These are phyloP conservation scores for Hippocampus guttulatus DNA, from an alignment of 2,113 vertebrate genomes.

Conservation along the genomic window DNA sequence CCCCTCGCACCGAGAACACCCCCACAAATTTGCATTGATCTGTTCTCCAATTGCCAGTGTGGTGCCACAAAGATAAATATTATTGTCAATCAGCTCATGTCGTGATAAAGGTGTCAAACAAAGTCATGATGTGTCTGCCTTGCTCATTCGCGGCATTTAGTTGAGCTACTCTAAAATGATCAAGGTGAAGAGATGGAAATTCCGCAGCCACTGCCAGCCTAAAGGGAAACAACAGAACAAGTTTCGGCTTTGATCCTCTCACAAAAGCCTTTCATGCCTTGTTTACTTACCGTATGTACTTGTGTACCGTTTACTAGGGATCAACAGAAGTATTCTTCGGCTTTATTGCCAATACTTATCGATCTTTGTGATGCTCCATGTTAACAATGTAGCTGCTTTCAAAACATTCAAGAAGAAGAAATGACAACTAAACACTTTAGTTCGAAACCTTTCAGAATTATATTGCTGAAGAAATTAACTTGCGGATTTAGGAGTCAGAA, in stretches of 20 bases:
- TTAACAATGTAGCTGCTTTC: no score
- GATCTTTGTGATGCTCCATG: no score
- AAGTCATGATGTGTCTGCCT: conserved; percentile 23
- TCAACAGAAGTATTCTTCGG: no score
- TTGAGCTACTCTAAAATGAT: conserved; percentile 19
- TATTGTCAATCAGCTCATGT: neutral
- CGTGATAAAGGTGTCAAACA: conserved; percentile 19
- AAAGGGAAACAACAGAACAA: neutral
- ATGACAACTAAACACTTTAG: no score
- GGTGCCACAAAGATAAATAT: neutral
- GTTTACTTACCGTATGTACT: no score
- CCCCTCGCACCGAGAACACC: neutral
- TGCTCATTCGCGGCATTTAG: conserved; percentile 15
- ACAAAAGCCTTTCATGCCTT: neutral
- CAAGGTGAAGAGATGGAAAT: conserved; percentile 23
- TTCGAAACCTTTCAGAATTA: no score
- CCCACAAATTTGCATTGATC: conserved; percentile 2
- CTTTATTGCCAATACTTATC: no score
- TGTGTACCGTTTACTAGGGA: no score
- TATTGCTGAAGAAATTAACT: no score
- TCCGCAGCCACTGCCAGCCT: conserved; percentile 7
- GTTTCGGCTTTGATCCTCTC: neutral
- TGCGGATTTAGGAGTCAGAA: no score
- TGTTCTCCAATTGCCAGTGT: neutral
- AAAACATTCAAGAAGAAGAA: no score